These are phyloP conservation scores for Isoperla grammatica DNA, from an alignment of 2,888 invertebrate species.

Conservation along the genomic window DNA sequence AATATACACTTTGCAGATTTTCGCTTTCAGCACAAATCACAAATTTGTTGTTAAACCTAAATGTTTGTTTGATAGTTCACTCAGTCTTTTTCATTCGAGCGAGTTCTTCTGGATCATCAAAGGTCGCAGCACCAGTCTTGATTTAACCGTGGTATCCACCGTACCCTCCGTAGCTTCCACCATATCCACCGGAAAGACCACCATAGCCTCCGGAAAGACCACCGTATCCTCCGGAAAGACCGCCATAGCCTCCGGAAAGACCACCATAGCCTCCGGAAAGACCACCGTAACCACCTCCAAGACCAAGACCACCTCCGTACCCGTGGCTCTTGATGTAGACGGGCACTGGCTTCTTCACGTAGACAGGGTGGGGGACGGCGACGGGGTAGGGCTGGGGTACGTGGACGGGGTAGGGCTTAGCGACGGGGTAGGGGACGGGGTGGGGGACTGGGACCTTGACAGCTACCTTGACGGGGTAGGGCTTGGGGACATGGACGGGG, in stretches of 20 bases:
- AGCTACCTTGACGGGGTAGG: constrained; percentile 29
- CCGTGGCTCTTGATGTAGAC: constrained; percentile 11
- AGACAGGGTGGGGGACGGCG: constrained; percentile 19
- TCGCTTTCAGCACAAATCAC: too few relatives aligned
- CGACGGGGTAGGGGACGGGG: constrained; percentile 32
- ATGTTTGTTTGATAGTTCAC: too few relatives aligned
- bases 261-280: constrained; percentile 37
- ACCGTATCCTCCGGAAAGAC: constrained; percentile 30
- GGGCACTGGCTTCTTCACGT: constrained; percentile 22
- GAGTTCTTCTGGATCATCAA: too few relatives aligned
- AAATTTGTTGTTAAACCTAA: too few relatives aligned
- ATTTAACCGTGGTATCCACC: background rate
- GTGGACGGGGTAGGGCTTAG: constrained; percentile 37
- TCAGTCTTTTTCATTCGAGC: too few relatives aligned
- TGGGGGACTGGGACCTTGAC: constrained; percentile 33
- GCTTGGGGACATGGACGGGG: constrained; percentile 27
- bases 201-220: too few relatives aligned
- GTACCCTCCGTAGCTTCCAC: background rate
- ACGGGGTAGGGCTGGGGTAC: constrained; percentile 35
- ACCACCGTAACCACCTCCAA: constrained; percentile 2
- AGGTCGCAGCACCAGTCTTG: too few relatives aligned
- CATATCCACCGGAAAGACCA: too few relatives aligned
- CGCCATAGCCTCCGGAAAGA: constrained; percentile 37
- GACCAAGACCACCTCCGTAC: background rate
- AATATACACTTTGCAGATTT: too few relatives aligned